Conservation (phyloP, 2,797 vertebrate genomes). For the Microhierax caerulescens region DNA sequence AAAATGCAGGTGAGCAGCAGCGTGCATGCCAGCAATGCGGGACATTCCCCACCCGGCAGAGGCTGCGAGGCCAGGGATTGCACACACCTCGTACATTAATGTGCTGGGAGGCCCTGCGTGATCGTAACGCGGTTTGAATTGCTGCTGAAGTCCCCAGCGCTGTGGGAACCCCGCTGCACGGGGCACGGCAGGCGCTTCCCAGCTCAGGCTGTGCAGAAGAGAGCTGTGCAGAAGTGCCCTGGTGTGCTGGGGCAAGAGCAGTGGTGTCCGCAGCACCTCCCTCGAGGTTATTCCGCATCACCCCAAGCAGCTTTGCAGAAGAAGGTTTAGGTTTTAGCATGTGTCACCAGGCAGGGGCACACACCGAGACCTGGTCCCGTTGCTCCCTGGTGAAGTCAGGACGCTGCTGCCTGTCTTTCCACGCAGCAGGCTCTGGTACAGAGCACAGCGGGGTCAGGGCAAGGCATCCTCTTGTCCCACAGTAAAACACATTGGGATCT, state of each 20-base stretch:
- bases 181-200: neutral
- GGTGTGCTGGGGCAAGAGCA: neutral
- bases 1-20: constrained; percentile 90
- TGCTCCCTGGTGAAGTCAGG: neutral
- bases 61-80: neutral
- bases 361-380: fast-evolving
- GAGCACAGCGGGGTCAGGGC: fast-evolving
- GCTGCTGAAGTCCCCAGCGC: neutral
- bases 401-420: neutral
- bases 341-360: neutral
- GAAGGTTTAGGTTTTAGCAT: neutral
- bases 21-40: fast-evolving
- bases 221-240: neutral
- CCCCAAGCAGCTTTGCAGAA: neutral
- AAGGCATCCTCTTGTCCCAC: neutral
- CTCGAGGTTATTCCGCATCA: neutral
- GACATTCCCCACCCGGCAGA: neutral
- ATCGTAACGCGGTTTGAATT: fast-evolving
- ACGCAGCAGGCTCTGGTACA: neutral
- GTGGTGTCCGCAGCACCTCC: neutral
- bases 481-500: neutral
- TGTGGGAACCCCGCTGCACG: neutral
- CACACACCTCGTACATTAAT: fast-evolving
- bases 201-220: no score
- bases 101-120: neutral